Evolutionary conservation across 2,888 invertebrate genomes (phyloP).

Genomic region (Macrostomum cliftonense): DNA sequence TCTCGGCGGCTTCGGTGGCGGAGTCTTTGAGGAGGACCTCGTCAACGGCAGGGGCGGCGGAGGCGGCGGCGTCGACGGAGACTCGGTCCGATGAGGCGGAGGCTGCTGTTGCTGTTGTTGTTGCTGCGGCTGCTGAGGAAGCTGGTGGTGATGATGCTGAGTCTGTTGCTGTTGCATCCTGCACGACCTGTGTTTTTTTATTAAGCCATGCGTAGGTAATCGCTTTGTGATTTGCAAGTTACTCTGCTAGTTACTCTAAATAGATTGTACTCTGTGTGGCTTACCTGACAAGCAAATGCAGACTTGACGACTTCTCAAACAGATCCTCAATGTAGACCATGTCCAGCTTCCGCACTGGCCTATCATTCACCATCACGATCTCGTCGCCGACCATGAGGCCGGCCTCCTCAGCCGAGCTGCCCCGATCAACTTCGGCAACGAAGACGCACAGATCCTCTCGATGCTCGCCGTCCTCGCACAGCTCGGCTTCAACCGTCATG

Average conservation of each 20-base stretch:
- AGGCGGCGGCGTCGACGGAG: too few species aligned
- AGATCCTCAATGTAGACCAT: constrained; percentile 97
- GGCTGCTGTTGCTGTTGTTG: constrained; percentile 13
- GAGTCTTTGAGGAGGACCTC: constrained; percentile 2
- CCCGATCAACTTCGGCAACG: constrained; percentile 81
- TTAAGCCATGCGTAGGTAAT: too few species aligned
- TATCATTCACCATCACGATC: constrained; percentile 94
- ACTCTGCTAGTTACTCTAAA: too few species aligned
- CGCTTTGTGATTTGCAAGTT: too few species aligned
- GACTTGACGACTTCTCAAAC: constrained; percentile 72
- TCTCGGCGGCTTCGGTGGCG: too few species aligned
- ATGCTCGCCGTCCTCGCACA: constrained; percentile 80
- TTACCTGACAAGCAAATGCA: constrained; percentile 88
- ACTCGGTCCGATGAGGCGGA: not conserved
- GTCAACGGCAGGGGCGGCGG: constrained; percentile 8
- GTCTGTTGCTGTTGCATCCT: too few species aligned
- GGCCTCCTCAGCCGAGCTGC: constrained; percentile 57
- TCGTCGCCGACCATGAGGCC: constrained; percentile 92
- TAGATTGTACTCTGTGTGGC: too few species aligned
- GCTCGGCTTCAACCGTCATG: constrained; percentile 85
- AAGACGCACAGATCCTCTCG: constrained; percentile 92
- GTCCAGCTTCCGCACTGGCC: constrained; percentile 88
- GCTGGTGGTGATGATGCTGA: constrained; percentile 21
- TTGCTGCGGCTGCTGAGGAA: constrained; percentile 14
- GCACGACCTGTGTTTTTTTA: too few species aligned